phyloP scores from a whole-genome alignment of 2,888 invertebrate genomes.

The Margaritifera margaritifera region DNA sequence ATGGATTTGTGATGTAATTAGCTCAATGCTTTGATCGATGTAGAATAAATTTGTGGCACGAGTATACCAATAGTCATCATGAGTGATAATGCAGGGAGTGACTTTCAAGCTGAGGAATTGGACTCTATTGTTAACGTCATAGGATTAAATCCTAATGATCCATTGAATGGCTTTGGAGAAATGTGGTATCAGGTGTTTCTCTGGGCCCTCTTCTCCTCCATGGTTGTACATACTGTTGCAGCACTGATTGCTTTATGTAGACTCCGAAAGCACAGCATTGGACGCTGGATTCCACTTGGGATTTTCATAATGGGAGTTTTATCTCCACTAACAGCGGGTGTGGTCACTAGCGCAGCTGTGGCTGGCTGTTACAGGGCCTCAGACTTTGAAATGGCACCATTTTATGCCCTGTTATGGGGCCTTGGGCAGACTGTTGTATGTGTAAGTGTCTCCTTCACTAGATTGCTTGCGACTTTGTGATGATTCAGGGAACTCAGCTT shows the following conservation, averaged over 20 bases:
- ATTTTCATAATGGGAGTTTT: conserved; percentile 89
- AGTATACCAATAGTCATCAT: too few relatives aligned
- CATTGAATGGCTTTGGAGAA: conserved; percentile 76
- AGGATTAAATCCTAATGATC: conserved; percentile 80
- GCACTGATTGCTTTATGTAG: conserved; percentile 92
- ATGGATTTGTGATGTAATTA: too few relatives aligned
- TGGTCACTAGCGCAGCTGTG: conserved; percentile 83
- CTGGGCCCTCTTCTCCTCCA: conserved; percentile 95
- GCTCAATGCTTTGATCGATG: too few relatives aligned
- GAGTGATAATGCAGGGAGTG: conserved; percentile 33
- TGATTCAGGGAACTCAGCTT: too few relatives aligned
- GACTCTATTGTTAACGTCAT: conserved; percentile 83
- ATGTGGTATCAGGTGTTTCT: conserved; percentile 98
- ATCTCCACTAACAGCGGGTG: conserved; percentile 90
- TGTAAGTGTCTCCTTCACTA: conserved; percentile 91
- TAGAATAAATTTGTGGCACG: too few relatives aligned
- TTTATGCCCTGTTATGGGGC: conserved; percentile 95
- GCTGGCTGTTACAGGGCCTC: conserved; percentile 95
- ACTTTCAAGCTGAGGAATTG: conserved; percentile 74
- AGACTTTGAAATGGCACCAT: conserved; percentile 89
- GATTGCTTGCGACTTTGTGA: conserved; percentile 93
- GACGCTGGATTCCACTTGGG: conserved; percentile 91
- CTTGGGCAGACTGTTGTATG: conserved; percentile 92
- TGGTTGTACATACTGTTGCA: conserved; percentile 91
- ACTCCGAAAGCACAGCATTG: conserved; percentile 92